These are phyloP conservation scores for Podocnemis expansa DNA, from an alignment of 2,113 vertebrate genomes.

Conservation along the genomic window DNA sequence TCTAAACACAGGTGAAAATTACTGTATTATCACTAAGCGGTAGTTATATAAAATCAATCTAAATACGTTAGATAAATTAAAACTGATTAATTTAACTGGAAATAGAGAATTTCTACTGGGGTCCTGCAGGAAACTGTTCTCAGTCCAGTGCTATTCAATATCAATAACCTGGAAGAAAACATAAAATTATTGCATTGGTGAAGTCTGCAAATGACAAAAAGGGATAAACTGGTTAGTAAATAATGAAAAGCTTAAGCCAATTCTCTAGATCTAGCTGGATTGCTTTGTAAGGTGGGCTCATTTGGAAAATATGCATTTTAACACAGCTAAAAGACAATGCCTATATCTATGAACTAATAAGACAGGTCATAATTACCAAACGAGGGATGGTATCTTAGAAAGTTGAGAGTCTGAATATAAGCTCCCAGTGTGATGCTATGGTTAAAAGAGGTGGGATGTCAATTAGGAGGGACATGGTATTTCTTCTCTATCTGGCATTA, in stretches of 20 bases:
- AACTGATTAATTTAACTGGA: not conserved
- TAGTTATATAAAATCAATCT: not conserved
- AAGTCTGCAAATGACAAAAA: not conserved
- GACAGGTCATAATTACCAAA: not conserved
- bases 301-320: not conserved
- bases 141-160: not conserved
- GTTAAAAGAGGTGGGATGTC: not conserved
- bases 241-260: not conserved
- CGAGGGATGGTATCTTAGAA: not conserved
- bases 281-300: not conserved
- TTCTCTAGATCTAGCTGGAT: not conserved
- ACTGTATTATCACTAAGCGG: not conserved
- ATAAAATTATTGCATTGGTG: not conserved
- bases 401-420: not conserved
- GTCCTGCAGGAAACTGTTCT: not conserved
- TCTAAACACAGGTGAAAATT: not conserved
- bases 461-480: not conserved
- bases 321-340: not conserved
- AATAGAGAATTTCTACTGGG: not conserved
- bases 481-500: not conserved
- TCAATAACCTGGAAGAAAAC: not conserved
- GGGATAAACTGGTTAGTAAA: not conserved
- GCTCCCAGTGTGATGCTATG: rapidly evolving
- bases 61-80: not conserved
- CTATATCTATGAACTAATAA: not conserved